Conservation (phyloP, 2,113 vertebrate species). For the Chlorodrepanis virens region DNA sequence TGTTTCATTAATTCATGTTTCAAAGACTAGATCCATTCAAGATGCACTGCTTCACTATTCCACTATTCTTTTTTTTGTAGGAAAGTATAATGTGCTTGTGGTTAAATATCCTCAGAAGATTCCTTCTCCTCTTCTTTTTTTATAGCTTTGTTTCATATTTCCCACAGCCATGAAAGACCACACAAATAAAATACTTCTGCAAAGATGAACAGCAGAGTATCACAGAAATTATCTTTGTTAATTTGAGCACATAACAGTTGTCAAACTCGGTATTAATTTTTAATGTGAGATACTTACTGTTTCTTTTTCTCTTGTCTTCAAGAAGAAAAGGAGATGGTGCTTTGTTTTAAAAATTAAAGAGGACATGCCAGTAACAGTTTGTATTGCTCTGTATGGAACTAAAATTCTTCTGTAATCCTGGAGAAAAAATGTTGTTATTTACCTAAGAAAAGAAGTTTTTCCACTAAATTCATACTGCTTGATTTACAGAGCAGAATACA, state of each 20-base stretch:
- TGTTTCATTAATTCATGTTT: conserved; percentile 1
- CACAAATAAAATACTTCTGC: conserved; percentile 39
- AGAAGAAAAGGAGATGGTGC: conserved; percentile 3
- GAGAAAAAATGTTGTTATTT: not conserved
- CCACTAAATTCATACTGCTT: not conserved
- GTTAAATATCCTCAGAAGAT: conserved; percentile 20
- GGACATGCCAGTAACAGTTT: conserved; percentile 20
- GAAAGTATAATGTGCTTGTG: conserved; percentile 33
- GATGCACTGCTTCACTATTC: not conserved
- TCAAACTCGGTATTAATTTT: conserved; percentile 25
- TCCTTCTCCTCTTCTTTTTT: not conserved
- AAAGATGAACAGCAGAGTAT: conserved; percentile 27
- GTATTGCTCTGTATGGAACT: not conserved
- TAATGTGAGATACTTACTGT: not conserved
- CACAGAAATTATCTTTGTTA: conserved; percentile 45
- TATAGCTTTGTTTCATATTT: conserved; percentile 20
- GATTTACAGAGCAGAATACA: not conserved
- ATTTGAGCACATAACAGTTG: conserved; percentile 15
- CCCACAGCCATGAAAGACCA: conserved; percentile 25
- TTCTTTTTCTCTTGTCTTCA: conserved; percentile 23
- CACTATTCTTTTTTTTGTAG: not conserved
- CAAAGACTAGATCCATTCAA: conserved; percentile 2
- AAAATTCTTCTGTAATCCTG: not conserved
- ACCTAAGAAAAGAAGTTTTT: not conserved
- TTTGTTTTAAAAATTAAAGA: conserved; percentile 40